These are phyloP conservation scores for Tetragonula clypearis DNA, from an alignment of 1,140 invertebrate genomes.

Conservation along the genomic window DNA sequence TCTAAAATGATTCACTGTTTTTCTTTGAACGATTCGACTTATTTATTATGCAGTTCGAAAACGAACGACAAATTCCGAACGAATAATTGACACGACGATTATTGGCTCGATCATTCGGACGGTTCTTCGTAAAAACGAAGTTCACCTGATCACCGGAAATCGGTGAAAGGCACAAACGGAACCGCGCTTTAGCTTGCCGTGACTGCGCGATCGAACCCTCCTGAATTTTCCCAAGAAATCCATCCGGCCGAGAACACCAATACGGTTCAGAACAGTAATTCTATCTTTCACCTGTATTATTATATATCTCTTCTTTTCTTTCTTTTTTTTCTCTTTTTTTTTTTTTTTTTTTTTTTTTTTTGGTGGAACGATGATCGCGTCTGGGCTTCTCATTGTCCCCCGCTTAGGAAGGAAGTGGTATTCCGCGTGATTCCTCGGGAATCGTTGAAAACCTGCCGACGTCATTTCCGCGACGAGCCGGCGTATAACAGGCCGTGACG, in stretches of 20 bases:
- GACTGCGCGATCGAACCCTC: background rate
- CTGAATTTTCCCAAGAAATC: background rate
- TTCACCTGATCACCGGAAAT: background rate
- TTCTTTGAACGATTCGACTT: background rate
- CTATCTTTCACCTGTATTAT: background rate
- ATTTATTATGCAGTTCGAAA: background rate
- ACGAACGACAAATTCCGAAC: too few relatives aligned
- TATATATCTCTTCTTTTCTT: background rate
- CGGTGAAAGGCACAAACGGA: background rate
- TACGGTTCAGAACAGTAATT: background rate
- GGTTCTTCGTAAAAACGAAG: too few relatives aligned
- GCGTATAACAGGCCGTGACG: slow-evolving; percentile 55
- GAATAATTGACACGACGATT: too few relatives aligned
- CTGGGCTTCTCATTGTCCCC: background rate
- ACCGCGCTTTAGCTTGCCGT: background rate
- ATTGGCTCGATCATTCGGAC: too few relatives aligned
- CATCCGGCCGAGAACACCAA: background rate
- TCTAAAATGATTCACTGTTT: too few relatives aligned
- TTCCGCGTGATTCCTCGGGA: slow-evolving; percentile 24
- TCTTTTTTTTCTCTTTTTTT: background rate
- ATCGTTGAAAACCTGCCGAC: slow-evolving; percentile 50
- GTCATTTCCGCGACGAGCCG: slow-evolving; percentile 64
- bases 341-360: too few relatives aligned
- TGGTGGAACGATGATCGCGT: background rate
- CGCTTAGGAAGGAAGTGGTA: slow-evolving; percentile 33